Conservation (phyloP, 1,140 invertebrate species). For the Dreissena rostriformis region DNA sequence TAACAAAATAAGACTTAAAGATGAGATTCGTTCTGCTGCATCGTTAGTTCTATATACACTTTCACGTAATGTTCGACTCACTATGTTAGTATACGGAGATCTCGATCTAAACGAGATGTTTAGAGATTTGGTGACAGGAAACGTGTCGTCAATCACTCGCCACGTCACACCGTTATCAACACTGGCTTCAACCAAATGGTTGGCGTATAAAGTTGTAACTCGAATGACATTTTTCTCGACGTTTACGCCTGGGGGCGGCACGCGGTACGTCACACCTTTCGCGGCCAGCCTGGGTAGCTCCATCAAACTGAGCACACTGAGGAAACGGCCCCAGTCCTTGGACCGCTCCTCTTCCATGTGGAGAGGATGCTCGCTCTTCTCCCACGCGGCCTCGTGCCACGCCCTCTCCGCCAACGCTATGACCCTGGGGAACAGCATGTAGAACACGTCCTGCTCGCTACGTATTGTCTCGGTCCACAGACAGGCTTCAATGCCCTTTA, state of each 20-base stretch:
- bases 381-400: conserved; percentile 78
- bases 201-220: conserved; percentile 19
- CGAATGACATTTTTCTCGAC: background rate
- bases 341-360: background rate
- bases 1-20: no score
- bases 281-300: conserved; percentile 70
- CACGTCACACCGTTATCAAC: background rate
- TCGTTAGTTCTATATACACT: no score
- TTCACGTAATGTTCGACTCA: no score
- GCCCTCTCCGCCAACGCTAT: conserved; percentile 75
- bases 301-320: conserved; percentile 67
- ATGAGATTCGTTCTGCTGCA: no score
- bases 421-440: conserved; percentile 74
- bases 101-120: background rate
- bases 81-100: background rate
- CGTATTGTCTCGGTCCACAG: conserved; percentile 73
- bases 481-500: conserved; percentile 72
- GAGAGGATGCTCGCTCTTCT: conserved; percentile 49
- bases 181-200: conserved; percentile 16
- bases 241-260: conserved; percentile 74
- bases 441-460: conserved; percentile 64
- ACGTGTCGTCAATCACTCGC: background rate
- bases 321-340: conserved; percentile 75
- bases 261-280: conserved; percentile 67
- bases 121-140: background rate